These are phyloP conservation scores for Phoenoteleia sp. DNA, from an alignment of 2,888 invertebrate species.

Conservation along the genomic window DNA sequence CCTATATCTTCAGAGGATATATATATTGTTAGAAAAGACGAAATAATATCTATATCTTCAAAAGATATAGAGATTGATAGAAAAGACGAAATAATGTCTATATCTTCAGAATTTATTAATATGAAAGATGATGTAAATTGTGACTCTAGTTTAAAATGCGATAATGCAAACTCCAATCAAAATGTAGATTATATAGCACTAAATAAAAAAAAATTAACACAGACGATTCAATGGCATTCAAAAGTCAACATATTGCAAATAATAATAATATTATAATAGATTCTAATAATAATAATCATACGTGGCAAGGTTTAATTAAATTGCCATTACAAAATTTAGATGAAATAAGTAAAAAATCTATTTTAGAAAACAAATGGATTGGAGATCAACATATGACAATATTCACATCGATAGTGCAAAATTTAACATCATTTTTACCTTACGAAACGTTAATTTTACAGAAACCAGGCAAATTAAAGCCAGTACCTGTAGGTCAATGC, in stretches of 20 bases:
- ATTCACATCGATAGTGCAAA: slow-evolving; percentile 15
- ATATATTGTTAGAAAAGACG: too few relatives aligned
- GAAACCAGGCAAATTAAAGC: slow-evolving; percentile 2
- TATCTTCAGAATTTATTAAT: background rate
- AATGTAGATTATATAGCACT: background rate
- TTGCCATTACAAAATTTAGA: background rate
- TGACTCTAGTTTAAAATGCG: background rate
- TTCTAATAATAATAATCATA: background rate
- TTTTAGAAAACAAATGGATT: slow-evolving; percentile 19
- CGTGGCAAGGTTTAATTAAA: slow-evolving; percentile 7
- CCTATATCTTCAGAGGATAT: background rate
- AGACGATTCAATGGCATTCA: background rate
- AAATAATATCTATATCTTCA: background rate
- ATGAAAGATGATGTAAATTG: background rate
- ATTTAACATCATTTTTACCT: slow-evolving; percentile 6
- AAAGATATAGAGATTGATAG: too few relatives aligned
- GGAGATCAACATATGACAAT: slow-evolving; percentile 3
- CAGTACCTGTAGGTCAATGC: background rate
- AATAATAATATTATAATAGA: background rate
- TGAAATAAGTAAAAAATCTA: background rate
- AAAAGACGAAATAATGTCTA: background rate
- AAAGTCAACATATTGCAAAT: background rate
- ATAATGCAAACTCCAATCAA: background rate
- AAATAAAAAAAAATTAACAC: background rate
- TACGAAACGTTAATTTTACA: slow-evolving; percentile 12